Conservation (phyloP, 2,888 invertebrate genomes). For the Diplolepis rosae region DNA sequence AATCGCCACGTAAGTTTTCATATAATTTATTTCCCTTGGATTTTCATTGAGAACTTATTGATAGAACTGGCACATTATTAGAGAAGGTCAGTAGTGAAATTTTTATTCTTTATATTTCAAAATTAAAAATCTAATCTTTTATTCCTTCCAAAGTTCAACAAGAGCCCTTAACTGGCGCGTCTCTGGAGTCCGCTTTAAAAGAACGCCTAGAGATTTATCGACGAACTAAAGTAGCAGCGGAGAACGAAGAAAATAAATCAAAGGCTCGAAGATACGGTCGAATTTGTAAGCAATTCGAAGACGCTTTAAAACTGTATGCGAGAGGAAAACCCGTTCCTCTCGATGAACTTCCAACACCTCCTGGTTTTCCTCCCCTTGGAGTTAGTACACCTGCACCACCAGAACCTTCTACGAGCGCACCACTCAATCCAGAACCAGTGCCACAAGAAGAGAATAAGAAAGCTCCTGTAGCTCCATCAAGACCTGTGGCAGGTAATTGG, state of each 20-base stretch:
- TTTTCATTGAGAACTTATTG: too few relatives aligned
- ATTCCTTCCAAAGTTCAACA: background rate
- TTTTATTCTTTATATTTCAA: background rate
- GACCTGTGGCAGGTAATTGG: conserved; percentile 38
- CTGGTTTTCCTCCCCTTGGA: conserved; percentile 81
- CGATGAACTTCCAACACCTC: conserved; percentile 91
- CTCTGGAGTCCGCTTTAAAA: conserved; percentile 83
- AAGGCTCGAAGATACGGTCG: conserved; percentile 93
- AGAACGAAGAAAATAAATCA: conserved; percentile 86
- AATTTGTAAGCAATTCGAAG: conserved; percentile 94
- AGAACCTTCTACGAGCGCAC: conserved; percentile 74
- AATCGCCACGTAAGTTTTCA: conserved; percentile 6
- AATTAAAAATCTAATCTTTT: background rate
- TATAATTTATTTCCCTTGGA: background rate
- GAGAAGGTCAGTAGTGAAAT: too few relatives aligned
- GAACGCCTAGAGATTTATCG: conserved; percentile 89
- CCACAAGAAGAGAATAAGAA: conserved; percentile 33
- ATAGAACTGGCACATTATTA: background rate
- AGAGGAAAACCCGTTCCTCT: conserved; percentile 84
- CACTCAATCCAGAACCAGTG: conserved; percentile 51
- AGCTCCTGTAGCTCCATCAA: conserved; percentile 51
- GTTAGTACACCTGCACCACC: conserved; percentile 56
- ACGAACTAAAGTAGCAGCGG: conserved; percentile 84
- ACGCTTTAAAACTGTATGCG: conserved; percentile 86
- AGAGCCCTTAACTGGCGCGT: background rate